A percentile compares a stretch with the other conserved stretches of the same genome.
These are phyloP conservation scores for Scortum barcoo DNA, from an alignment of 2,113 vertebrate genomes.

Conservation along the genomic window DNA sequence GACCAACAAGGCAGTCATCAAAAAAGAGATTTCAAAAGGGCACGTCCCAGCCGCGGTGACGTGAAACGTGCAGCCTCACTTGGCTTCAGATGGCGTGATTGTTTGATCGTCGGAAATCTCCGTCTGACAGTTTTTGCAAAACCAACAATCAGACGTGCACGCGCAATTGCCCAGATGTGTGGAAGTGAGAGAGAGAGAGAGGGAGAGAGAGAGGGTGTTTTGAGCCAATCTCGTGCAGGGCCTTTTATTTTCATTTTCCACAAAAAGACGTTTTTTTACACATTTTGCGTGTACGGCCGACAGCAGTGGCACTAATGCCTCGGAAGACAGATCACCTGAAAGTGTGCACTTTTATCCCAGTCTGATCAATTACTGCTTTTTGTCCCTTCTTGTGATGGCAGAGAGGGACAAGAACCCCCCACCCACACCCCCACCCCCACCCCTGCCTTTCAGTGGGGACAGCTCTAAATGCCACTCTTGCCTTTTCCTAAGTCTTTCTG, in stretches of 20 bases:
- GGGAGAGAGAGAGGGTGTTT: neutral
- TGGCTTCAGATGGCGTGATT: no score
- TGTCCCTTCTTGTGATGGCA: neutral
- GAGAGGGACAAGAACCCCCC: no score
- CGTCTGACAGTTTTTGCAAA: neutral
- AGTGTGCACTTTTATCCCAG: neutral
- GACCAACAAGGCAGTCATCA: neutral
- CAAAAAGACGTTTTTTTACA: neutral
- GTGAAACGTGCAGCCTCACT: neutral
- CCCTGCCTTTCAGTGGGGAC: no score
- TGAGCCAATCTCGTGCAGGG: neutral
- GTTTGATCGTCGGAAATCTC: neutral
- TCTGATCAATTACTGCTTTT: neutral
- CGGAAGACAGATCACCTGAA: neutral
- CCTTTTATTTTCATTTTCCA: neutral
- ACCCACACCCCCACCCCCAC: no score
- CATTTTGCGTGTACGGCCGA: neutral
- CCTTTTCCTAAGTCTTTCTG: neutral
- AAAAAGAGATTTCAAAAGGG: neutral
- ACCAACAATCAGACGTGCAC: neutral
- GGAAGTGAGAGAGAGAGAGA: neutral
- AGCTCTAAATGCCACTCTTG: neutral
- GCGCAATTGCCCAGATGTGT: neutral
- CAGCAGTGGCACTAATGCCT: no score
- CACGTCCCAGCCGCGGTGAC: neutral